Conservation (phyloP, 2,113 vertebrate species). For the Callipepla squamata region DNA sequence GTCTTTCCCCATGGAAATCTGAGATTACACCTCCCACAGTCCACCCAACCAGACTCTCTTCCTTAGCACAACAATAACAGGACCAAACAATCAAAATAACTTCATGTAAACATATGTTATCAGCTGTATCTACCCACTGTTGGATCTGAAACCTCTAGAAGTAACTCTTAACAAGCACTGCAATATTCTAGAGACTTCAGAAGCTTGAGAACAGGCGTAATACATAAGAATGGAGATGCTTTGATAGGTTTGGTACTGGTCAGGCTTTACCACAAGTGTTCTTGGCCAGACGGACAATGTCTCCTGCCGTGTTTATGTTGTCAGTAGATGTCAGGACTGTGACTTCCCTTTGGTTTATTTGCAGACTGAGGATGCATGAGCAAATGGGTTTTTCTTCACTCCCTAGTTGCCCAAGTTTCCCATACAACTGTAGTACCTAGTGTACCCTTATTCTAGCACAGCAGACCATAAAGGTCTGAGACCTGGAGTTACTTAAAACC, state of each 20-base stretch:
- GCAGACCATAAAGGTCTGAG: not conserved
- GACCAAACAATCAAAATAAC: not conserved
- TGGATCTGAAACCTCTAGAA: not conserved
- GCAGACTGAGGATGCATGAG: not conserved
- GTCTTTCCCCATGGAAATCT: not conserved
- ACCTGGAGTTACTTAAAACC: not conserved
- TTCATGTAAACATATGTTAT: not conserved
- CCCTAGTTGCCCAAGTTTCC: accelerated
- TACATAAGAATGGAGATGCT: not conserved
- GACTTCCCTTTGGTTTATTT: not conserved
- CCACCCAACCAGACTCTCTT: not conserved
- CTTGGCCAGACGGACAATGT: not conserved
- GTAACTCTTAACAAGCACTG: not conserved
- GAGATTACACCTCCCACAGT: not conserved
- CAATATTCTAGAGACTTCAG: not conserved
- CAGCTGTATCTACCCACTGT: not conserved
- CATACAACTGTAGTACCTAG: not conserved
- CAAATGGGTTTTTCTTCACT: not conserved
- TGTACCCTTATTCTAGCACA: not conserved
- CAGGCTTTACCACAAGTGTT: not conserved
- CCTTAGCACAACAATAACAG: not conserved
- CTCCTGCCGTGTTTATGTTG: not conserved
- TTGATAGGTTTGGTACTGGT: accelerated
- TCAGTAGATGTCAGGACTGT: not conserved
- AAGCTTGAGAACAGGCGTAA: not conserved